Conservation (phyloP, 2,113 vertebrate genomes). For the Mobula hypostoma region DNA sequence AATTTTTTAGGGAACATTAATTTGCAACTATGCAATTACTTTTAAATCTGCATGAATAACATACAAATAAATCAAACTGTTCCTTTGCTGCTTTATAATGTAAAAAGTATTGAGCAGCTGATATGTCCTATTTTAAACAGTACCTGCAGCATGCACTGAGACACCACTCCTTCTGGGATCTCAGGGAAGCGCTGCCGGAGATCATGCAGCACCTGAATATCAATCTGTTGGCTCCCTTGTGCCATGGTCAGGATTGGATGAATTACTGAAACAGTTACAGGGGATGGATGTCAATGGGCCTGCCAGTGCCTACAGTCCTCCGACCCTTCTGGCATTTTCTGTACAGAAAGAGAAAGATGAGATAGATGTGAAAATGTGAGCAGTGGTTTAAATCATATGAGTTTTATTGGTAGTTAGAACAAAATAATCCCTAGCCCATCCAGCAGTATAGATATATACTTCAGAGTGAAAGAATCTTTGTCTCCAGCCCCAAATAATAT, state of each 20-base stretch:
- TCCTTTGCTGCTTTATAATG: not conserved
- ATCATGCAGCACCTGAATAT: slow-evolving; percentile 90
- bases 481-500: not conserved
- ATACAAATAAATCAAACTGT: not conserved
- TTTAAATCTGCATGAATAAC: not conserved
- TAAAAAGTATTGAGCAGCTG: not conserved
- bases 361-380: slow-evolving; percentile 8
- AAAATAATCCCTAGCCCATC: not conserved
- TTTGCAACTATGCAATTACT: not conserved
- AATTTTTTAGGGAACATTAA: not conserved
- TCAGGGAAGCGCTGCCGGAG: slow-evolving; percentile 95
- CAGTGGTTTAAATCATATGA: not conserved
- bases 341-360: slow-evolving; percentile 42
- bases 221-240: slow-evolving; percentile 82
- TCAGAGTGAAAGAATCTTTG: not conserved
- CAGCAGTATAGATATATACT: not conserved
- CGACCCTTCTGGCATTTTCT: slow-evolving; percentile 73
- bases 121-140: slow-evolving; percentile 27
- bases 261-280: slow-evolving; percentile 48
- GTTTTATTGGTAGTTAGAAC: not conserved
- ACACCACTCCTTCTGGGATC: slow-evolving; percentile 92
- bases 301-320: slow-evolving; percentile 71
- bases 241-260: slow-evolving; percentile 78
- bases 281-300: slow-evolving; percentile 67
- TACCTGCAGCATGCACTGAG: slow-evolving; percentile 97